Percentiles rank a stretch among this genome's conserved stretches.
Conservation (phyloP, 2,888 invertebrate genomes). For the Acleris emargana region DNA sequence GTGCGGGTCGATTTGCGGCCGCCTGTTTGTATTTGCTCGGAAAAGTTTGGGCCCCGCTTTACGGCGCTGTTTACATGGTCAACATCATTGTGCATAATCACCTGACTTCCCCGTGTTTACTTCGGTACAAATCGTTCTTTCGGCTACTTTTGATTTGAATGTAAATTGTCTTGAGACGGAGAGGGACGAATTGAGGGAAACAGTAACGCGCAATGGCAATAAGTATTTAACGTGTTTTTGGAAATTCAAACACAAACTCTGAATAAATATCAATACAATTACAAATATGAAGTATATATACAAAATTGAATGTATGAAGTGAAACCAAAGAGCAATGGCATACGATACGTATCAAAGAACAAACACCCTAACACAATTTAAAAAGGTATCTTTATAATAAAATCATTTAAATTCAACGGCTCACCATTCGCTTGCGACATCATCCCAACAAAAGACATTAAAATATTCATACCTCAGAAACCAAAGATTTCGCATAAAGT, state of each 20-base stretch:
- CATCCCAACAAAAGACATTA: slow-evolving; percentile 3
- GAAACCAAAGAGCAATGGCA: too few relatives aligned
- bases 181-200: neutral
- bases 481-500: slow-evolving; percentile 23
- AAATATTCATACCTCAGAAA: slow-evolving; percentile 15
- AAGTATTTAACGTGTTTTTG: too few relatives aligned
- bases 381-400: too few relatives aligned
- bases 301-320: too few relatives aligned
- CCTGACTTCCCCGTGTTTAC: slow-evolving; percentile 59
- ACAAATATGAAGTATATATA: too few relatives aligned
- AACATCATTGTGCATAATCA: slow-evolving; percentile 73
- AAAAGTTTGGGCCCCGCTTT: slow-evolving; percentile 60
- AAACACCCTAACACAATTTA: too few relatives aligned
- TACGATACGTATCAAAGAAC: too few relatives aligned
- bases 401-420: neutral
- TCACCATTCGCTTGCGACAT: too few relatives aligned
- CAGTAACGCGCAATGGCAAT: too few relatives aligned
- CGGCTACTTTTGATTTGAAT: slow-evolving; percentile 36
- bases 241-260: too few relatives aligned
- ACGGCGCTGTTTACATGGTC: slow-evolving; percentile 60
- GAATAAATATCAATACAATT: too few relatives aligned
- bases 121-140: slow-evolving; percentile 52
- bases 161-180: slow-evolving; percentile 13
- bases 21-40: slow-evolving; percentile 56
- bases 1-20: slow-evolving; percentile 36